Conservation (phyloP, 2,888 invertebrate species). For the Acronicta psi region DNA sequence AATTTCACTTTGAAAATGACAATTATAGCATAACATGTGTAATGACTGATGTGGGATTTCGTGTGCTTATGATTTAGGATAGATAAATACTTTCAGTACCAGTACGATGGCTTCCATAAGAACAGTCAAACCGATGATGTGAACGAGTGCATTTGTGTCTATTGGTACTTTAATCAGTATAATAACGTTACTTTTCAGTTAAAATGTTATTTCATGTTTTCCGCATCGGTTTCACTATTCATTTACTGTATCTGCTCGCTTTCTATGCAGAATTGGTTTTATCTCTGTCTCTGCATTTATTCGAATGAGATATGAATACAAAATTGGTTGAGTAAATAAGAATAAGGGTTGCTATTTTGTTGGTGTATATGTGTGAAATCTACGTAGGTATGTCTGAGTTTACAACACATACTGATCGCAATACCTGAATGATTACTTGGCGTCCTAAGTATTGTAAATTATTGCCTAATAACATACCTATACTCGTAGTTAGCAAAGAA, state of each 20-base stretch:
- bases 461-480: conserved; percentile 33
- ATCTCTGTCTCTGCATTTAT: conserved; percentile 85
- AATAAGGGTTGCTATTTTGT: conserved; percentile 59
- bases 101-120: conserved; percentile 58
- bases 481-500: conserved; percentile 23
- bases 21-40: conserved; percentile 77
- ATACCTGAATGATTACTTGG: conserved; percentile 59
- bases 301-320: conserved; percentile 78
- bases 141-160: conserved; percentile 28
- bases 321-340: conserved; percentile 68
- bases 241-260: conserved; percentile 56
- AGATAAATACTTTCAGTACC: conserved; percentile 56
- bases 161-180: conserved; percentile 19
- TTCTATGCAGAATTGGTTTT: conserved; percentile 75
- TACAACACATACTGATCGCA: conserved; percentile 64
- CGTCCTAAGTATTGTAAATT: conserved; percentile 44
- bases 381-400: conserved; percentile 61
- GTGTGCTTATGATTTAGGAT: conserved; percentile 66
- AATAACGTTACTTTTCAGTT: conserved; percentile 9
- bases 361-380: conserved; percentile 53
- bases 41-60: conserved; percentile 67
- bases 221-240: conserved; percentile 51
- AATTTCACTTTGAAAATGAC: conserved; percentile 82
- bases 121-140: conserved; percentile 45
- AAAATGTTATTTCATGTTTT: conserved; percentile 25